A percentile compares a stretch with the other conserved stretches of the same genome.
These are phyloP conservation scores for Smittia sp. DNA, from an alignment of 2,888 invertebrate species.

Conservation along the genomic window DNA sequence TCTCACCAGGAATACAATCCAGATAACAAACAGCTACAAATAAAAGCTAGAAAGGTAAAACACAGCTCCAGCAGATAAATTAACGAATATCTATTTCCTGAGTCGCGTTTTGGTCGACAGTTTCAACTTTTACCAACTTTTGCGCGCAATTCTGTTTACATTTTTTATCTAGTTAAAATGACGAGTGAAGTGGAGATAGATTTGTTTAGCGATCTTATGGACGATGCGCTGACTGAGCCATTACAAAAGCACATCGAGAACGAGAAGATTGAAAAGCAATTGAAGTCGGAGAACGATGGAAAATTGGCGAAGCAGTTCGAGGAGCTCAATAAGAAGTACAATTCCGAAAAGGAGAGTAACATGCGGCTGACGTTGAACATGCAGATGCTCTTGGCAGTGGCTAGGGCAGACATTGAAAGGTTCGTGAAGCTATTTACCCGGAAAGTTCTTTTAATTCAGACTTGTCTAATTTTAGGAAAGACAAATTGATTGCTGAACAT, in stretches of 20 bases:
- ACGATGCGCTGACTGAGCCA: conserved; percentile 19
- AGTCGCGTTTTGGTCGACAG: no score
- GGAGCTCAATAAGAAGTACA: background rate
- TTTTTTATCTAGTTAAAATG: no score
- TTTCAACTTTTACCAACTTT: no score
- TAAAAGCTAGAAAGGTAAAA: no score
- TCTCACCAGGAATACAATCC: no score
- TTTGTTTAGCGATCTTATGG: conserved; percentile 17
- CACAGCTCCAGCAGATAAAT: no score
- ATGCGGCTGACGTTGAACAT: background rate
- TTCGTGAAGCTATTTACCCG: background rate
- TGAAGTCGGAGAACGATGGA: background rate
- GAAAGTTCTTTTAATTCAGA: background rate
- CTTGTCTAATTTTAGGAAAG: conserved; percentile 26
- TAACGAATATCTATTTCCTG: no score
- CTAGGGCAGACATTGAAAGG: background rate
- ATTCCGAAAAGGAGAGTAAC: background rate
- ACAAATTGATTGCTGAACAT: background rate
- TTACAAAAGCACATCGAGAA: background rate
- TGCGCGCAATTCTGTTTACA: no score
- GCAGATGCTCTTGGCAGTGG: background rate
- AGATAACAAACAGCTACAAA: no score
- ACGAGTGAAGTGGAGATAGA: conserved; percentile 21
- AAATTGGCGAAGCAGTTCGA: background rate
- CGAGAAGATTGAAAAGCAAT: background rate